A percentile compares a stretch with the other conserved stretches of the same genome.
Evolutionary conservation across 2,797 vertebrate genomes (phyloP).

Genomic region (Agapornis canus): DNA sequence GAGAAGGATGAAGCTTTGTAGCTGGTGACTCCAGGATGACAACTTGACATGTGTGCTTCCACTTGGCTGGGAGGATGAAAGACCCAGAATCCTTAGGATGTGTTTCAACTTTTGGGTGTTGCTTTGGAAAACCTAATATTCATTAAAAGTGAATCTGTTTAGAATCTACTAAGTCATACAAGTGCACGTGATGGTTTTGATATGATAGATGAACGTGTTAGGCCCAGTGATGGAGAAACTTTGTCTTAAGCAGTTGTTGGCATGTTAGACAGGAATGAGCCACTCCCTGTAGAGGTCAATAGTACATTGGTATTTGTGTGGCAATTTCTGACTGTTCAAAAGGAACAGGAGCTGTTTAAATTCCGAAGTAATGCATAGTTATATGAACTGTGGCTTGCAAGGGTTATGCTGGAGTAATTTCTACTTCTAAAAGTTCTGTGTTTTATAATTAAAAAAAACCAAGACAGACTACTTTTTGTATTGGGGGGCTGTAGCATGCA

Average conservation of each 20-base stretch:
- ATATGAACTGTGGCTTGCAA: neutral
- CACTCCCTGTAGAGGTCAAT: conserved; percentile 15
- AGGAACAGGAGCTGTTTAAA: neutral
- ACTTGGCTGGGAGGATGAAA: neutral
- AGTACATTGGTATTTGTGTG: conserved; percentile 27
- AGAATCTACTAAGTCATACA: neutral
- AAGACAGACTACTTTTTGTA: neutral
- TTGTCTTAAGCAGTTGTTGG: neutral
- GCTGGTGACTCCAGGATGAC: neutral
- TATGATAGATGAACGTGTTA: neutral
- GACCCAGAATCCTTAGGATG: neutral
- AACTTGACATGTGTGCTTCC: neutral
- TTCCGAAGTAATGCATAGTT: neutral
- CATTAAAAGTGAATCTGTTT: neutral
- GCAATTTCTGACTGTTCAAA: neutral
- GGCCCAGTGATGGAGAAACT: neutral
- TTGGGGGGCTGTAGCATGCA: neutral
- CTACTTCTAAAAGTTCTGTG: neutral
- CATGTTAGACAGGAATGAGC: neutral
- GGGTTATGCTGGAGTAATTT: neutral
- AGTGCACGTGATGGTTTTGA: neutral
- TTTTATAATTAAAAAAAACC: neutral
- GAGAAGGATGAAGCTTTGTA: neutral
- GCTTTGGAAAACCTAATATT: neutral
- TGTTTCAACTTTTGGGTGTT: neutral